Evolutionary conservation across 1,140 invertebrate genomes (phyloP), one percentile per base, ranked within the genome.

Genomic region (Papilio polyxenes): DNA sequence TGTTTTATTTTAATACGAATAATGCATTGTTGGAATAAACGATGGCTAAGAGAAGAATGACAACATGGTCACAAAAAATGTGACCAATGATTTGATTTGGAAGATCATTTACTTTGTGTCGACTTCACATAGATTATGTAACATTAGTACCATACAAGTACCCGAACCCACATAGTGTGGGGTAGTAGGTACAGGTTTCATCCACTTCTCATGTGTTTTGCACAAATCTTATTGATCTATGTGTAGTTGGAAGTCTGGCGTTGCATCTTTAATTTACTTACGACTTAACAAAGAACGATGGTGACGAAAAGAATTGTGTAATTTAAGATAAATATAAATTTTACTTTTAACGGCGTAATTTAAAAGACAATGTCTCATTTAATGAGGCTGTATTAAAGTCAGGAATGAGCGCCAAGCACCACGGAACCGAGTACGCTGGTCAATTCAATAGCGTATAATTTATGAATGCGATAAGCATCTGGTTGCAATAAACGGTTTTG

Each of bases 351-450:
- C 65, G 11, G 13, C 40, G 65, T 72, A 37, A 72, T 37, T n/a
- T 75, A 48, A 17, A 48, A 80, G 48, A 69, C n/a, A 69, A 69
- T 65, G 37, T 80, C 23, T 23, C 62, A 15, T 62, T 69, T 80
- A 80, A 80, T 80, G 78, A 69, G 78, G 59, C 78, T 23, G n/a
- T 40, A 80, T 80, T 80, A 80, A 40, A 80, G 40, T 62, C 40
- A 65, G 78, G 78, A 80, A 80, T 80, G 78, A 80, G 75, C 72
- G 86, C 83, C 82, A 87, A 88, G 88, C 86, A 82, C 84, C 82
- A 80, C 83, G 82, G 84, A 75, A 85, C 81, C 82, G 85, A 88
- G 86, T 84, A 87, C 87, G 87, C 89, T 88, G 89, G 88, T 89
- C 87, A 90, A 90, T 90, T 89, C 85, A 88, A 86, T 82, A 83